Base-by-base conservation (phyloP, 37 sponge, comb jelly and placozoan genomes). In the Ephydatia muelleri region DNA sequence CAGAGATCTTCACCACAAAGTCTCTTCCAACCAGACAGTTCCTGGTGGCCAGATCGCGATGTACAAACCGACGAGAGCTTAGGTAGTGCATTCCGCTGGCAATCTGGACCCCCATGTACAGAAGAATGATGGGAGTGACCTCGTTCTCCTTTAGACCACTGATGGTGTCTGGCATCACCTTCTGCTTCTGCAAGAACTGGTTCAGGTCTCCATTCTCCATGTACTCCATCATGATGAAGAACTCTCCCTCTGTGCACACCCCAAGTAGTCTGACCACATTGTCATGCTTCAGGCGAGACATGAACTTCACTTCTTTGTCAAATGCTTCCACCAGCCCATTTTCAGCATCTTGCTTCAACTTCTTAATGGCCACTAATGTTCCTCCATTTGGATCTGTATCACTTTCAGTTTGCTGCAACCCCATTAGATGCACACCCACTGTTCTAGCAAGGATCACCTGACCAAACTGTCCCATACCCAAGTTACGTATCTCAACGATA, bases 201-300 rank as follows among this genome's bases (percentile, higher is more conserved):
- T 93, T 84, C 37, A 96, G 84, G 70, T 96, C 97, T 75, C 94
- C 94, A 64, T 91, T 93, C 78, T 96, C 94, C 94, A 96, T 92
- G 81, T 96, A 96, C 83, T 94, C 94, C 91, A 94, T 94, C 47
- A 94, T 72, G 32, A 92, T 85, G 89, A 92, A 92, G 5, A 78
- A 72, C 19, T 72, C 34, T 0, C 57, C 75, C 29, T 85, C 31
- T 26, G 65, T n/a, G 49, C 81, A 72, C 16, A 90, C 67, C 28
- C 84, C 90, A 29, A 90, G 82, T 22, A 90, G 82, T 3, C 82
- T 76, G 19, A 90, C 82, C 49, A 90, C 90, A 67, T 85, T 90
- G 1, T 80, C 33, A 57, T 90, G 90, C 38, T 64, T 74, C 70
- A 90, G 78, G 26, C 81, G 86, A 67, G 90, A 79, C 90, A 90